phyloP scores from a whole-genome alignment of 2,888 invertebrate genomes.

The Mythimna vitellina region DNA sequence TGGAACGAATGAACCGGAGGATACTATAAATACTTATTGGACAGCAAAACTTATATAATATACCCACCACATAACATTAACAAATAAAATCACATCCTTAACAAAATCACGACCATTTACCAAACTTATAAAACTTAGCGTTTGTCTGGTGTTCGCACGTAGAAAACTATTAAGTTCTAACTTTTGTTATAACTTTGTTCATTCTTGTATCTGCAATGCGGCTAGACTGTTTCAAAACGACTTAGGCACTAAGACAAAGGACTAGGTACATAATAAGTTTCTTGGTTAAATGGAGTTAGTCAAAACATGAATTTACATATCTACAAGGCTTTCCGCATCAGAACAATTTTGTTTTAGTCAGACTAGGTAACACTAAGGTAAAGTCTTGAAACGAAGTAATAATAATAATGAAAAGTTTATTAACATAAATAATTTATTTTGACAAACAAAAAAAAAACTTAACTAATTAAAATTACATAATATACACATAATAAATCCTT shows the following conservation, averaged over 20 bases:
- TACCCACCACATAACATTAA: background rate
- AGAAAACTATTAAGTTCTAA: slow-evolving; percentile 21
- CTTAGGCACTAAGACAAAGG: slow-evolving; percentile 4
- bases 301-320: background rate
- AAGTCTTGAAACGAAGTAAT: too few relatives aligned
- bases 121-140: slow-evolving; percentile 19
- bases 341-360: too few relatives aligned
- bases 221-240: slow-evolving; percentile 2
- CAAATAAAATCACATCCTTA: slow-evolving; percentile 1
- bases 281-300: background rate
- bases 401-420: too few relatives aligned
- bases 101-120: slow-evolving; percentile 4
- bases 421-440: too few relatives aligned
- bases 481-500: too few relatives aligned
- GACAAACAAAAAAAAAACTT: too few relatives aligned
- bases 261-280: background rate
- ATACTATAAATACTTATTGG: too few relatives aligned
- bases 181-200: slow-evolving; percentile 27
- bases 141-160: slow-evolving; percentile 27
- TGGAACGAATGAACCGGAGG: too few relatives aligned
- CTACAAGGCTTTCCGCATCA: background rate
- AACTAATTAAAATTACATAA: too few relatives aligned
- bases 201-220: slow-evolving; percentile 56
- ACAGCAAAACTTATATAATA: too few relatives aligned
- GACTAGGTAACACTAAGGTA: too few relatives aligned